Evolutionary conservation across 2,797 vertebrate genomes (phyloP), one percentile per base, ranked within the genome.

Genomic region (Gadopsis bispinosus): DNA sequence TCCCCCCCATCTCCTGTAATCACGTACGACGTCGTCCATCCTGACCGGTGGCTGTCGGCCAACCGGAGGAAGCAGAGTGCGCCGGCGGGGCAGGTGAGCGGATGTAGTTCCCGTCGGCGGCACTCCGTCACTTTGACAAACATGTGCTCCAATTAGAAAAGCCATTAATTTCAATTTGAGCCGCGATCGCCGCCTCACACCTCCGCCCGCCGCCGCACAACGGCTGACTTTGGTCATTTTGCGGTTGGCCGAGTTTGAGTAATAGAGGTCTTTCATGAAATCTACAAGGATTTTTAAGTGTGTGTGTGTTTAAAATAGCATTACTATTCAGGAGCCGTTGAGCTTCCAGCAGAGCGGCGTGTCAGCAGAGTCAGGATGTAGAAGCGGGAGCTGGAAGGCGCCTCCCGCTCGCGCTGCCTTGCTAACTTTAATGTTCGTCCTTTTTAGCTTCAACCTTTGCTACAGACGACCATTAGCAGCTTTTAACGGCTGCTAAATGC

Each of bases 81-180:
- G 33, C 1, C 12, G 53, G 45, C 20, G 39, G 43, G 74, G 71
- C 83, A 83, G 86, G 85, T 81, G 67, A 87, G 77, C 55, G 79
- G 87, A 89, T 81, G 88, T 78, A 80, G 83, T 63, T 67, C 13
- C 0, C 55, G 89, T 84, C 74, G 17, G 43, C 29, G 26, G 54
- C 70, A 47, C 88, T 87, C 79, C 48, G 81, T 91, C 89, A 86
- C 90, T 90, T 61, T 90, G 81, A 89, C 79, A 80, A 91, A 92
- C 92, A 91, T 84, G 90, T 88, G 88, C 74, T 89, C 86, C 88
- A 89, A 93, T 93, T 91, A 93, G 90, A 88, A 81, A 91, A 90
- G 74, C 67, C 86, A 91, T 93, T 91, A 79, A 91, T 93, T 91
- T 90, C 79, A 88, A 90, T 92, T 83, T 82, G 53, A 16, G 72